Base-by-base conservation (phyloP, 2,888 invertebrate species). In the Amphipoea lucens region DNA sequence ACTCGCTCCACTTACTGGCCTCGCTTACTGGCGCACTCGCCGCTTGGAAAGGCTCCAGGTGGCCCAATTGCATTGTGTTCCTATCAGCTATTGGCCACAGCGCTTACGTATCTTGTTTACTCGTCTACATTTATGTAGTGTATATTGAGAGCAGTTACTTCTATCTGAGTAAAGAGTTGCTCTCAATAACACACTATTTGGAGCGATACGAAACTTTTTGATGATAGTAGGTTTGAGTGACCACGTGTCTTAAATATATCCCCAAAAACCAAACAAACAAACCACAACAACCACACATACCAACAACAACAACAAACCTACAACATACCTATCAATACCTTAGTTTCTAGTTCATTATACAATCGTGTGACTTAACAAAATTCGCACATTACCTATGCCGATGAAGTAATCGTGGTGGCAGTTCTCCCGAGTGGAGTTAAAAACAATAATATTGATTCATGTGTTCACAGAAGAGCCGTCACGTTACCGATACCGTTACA, bases 1-100 rank as follows among this genome's bases (percentile, higher is more conserved):
- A 66, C 57, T 65, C 76, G 74, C 82, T 70, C 72, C 67, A 63
- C 68, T 79, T 76, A 62, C 78, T 63, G 69, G 70, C 71, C 12
- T 29, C 51, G 77, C 68, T 36, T 62, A 42, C 70, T 45, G 62
- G 63, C 60, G 63, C n/a, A 51, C 42, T 71, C 68, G 75, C 72
- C 82, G 63, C 45, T 87, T 87, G 86, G 87, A 87, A 71, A 62
- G 65, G 63, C 81, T 87, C 87, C 87, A 87, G 87, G n/a, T 82
- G 87, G 66, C 86, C 87, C 72, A 78, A 79, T 87, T 82, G 51
- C 72, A 78, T 79, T 84, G 72, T 85, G 40, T 29, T 70, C 67
- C 57, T 83, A 83, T 81, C 85, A 48, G 71, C 42, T 68, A 68
- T 81, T 83, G 83, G 86, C 71, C 70, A 65, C 62, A 57, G 73